Percentiles rank a stretch among this genome's conserved stretches.
These are phyloP conservation scores for Rhagophthalmus giganteus DNA, from an alignment of 2,888 invertebrate species.

Conservation along the genomic window DNA sequence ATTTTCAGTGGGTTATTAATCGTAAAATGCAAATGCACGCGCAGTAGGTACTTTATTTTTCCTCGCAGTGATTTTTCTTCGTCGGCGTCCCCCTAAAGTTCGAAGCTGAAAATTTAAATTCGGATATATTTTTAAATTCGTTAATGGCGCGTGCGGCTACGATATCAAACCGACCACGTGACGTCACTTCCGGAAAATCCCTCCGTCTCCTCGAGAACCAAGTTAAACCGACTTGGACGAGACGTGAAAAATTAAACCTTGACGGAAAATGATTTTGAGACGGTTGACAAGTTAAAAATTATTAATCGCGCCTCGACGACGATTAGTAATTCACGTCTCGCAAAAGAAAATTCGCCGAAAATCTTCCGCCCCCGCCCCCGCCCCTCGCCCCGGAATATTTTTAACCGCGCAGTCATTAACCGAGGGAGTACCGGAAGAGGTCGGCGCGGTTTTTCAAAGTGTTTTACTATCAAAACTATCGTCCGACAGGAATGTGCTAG, in stretches of 20 bases:
- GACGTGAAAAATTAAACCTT: constrained; percentile 39
- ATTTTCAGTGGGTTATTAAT: constrained; percentile 1
- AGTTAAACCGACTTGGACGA: constrained; percentile 28
- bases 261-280: constrained; percentile 17
- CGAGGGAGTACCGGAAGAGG: too few species aligned
- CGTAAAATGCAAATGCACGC: constrained; percentile 7
- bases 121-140: constrained; percentile 51
- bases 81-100: constrained; percentile 8
- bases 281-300: constrained; percentile 13
- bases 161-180: constrained; percentile 43
- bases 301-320: constrained; percentile 3
- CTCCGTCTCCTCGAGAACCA: constrained; percentile 4
- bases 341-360: too few species aligned
- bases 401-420: too few species aligned
- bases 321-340: constrained; percentile 3
- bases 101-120: constrained; percentile 39
- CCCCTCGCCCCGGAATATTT: too few species aligned
- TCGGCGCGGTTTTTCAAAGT: constrained; percentile 1
- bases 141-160: constrained; percentile 49
- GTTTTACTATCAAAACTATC: constrained; percentile 16
- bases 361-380: too few species aligned
- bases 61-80: constrained; percentile 7
- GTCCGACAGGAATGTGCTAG: constrained; percentile 21
- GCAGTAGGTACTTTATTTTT: constrained; percentile 6
- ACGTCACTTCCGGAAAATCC: constrained; percentile 31